phyloP scores from a whole-genome alignment of 64 coral and sea anemone genomes.

The Acropora tenuis region DNA sequence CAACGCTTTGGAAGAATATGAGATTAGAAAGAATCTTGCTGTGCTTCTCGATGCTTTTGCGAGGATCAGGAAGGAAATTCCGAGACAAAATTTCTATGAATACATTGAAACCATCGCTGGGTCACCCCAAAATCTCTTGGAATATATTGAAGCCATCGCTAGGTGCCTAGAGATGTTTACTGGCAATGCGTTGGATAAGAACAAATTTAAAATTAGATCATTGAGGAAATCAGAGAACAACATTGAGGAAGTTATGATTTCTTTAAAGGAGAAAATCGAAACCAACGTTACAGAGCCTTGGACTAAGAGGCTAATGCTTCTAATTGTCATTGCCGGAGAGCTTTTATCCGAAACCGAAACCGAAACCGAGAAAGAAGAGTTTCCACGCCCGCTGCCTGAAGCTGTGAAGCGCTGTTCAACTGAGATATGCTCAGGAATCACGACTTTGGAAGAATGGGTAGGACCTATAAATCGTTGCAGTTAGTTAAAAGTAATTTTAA shows the following conservation, averaged over 20 bases:
- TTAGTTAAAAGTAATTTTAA: too few species aligned
- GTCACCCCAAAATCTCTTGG: too few species aligned
- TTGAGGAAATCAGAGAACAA: background rate
- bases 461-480: background rate
- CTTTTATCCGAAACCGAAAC: background rate
- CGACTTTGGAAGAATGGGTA: background rate
- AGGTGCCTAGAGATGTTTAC: background rate
- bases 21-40: background rate
- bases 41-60: constrained; percentile 2
- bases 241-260: background rate
- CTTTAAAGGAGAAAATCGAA: background rate
- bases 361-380: background rate
- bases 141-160: background rate
- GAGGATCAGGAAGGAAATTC: background rate
- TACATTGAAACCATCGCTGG: background rate
- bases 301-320: background rate
- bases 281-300: background rate
- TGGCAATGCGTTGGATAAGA: background rate
- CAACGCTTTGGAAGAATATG: background rate
- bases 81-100: too few species aligned
- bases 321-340: constrained; percentile 13
- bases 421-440: background rate
- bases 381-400: background rate
- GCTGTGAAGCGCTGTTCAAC: background rate
- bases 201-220: background rate